These are phyloP conservation scores for Amphiprion percula DNA, from an alignment of 2,113 vertebrate genomes.

Conservation along the genomic window DNA sequence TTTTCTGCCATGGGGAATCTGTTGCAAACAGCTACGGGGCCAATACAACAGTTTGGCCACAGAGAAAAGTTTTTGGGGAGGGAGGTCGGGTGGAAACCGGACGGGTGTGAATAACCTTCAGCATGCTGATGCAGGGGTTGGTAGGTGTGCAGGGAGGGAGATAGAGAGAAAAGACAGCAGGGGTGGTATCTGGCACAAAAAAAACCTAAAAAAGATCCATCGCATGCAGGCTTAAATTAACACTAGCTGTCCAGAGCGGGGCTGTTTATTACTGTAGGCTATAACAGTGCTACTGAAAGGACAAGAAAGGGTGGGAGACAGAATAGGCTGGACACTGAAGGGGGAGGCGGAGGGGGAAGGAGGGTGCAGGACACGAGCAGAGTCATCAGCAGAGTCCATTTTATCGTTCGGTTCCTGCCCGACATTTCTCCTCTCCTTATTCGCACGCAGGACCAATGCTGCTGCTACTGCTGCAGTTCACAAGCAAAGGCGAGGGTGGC, in stretches of 20 bases:
- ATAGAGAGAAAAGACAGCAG: slow-evolving; percentile 32
- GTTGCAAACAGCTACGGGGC: slow-evolving; percentile 86
- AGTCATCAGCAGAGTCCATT: slow-evolving; percentile 70
- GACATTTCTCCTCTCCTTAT: slow-evolving; percentile 58
- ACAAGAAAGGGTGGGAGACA: slow-evolving; percentile 74
- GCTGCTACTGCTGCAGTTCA: slow-evolving; percentile 19
- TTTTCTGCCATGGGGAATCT: slow-evolving; percentile 84
- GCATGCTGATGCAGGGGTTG: slow-evolving; percentile 62
- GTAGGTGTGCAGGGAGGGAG: slow-evolving; percentile 60
- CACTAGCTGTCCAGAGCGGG: slow-evolving; percentile 54
- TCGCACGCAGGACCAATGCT: slow-evolving; percentile 24
- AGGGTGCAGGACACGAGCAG: slow-evolving; percentile 59
- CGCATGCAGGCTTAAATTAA: slow-evolving; percentile 56
- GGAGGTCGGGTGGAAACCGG: slow-evolving; percentile 42
- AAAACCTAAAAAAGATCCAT: slow-evolving; percentile 45
- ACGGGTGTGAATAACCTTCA: slow-evolving; percentile 68
- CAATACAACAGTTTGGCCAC: slow-evolving; percentile 78
- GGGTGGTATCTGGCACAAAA: slow-evolving; percentile 60
- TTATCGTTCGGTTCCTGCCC: slow-evolving; percentile 60
- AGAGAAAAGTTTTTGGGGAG: slow-evolving; percentile 42
- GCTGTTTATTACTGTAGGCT: slow-evolving; percentile 67
- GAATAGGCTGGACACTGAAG: slow-evolving; percentile 64
- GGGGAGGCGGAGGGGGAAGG: slow-evolving; percentile 43
- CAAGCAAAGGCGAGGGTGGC: slow-evolving; percentile 48
- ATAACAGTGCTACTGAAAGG: slow-evolving; percentile 60